Base-by-base conservation (phyloP, 2,113 vertebrate genomes). In the Equus quagga region DNA sequence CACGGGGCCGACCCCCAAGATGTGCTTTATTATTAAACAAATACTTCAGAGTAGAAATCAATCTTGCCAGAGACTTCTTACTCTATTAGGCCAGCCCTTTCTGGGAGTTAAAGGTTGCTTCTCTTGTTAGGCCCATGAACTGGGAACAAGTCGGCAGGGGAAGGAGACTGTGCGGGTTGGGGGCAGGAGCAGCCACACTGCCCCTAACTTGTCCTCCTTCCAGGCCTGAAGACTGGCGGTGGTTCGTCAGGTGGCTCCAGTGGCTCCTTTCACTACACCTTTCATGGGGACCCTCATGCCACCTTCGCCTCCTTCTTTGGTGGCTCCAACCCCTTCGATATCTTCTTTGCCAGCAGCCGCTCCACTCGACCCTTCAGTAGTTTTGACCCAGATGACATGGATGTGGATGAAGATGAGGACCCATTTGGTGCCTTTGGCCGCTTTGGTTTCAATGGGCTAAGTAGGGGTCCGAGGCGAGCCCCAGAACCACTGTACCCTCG, bases 291-390 rank as follows among this genome's bases (percentile, higher is more conserved):
- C 98, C 99, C 99, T 10, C 99, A 99, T 0, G 99, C 99, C 95
- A 99, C 99, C 62, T 99, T 99, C 0, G 99, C 99, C 0, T 99
- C 99, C 95, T 99, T 99, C 99, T 99, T 99, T 0, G 99, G 99
- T 8, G 99, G 99, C 97, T 99, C 99, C 98, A 99, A 99, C 98
- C 99, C 99, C 91, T 99, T 99, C 0, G 99, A 99, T 98, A 99
- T 99, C 98, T 99, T 99, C 98, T 99, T 99, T 1, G 99, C 99
- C 94, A 99, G 99, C 94, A 99, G 99, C 97, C 99, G 99, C 28
- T 99, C 99, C 12, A 98, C 99, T 93, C 99, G 99, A 10, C 97
- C 98, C 91, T 99, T 99, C 98, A 99, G 99, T 44, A 99, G 99
- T 89, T 99, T 99, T 65, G 99, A 99, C 96, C 99, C 99, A 58